Conservation (phyloP, 2,888 invertebrate species). For the Pycnomerus fuliginosus region DNA sequence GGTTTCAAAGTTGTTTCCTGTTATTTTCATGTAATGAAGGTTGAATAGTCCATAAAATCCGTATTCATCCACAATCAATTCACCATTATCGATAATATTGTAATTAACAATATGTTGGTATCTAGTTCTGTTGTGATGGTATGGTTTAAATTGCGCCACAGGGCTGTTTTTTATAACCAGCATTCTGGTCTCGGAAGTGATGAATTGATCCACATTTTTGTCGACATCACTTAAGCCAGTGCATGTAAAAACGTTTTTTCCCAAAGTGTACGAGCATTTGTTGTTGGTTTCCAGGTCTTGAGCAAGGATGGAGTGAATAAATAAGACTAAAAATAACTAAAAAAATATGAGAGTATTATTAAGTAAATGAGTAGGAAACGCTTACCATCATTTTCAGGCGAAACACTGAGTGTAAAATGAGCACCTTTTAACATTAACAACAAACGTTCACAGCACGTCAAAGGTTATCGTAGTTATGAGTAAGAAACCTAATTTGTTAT, state of each 20-base stretch:
- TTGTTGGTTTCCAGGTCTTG: constrained; percentile 9
- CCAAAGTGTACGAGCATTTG: constrained; percentile 5
- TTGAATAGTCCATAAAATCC: constrained; percentile 3
- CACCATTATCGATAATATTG: constrained; percentile 5
- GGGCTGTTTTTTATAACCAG: constrained; percentile 3
- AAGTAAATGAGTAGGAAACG: no score
- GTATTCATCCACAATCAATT: not conserved
- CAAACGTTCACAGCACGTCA: no score
- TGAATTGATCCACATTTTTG: constrained; percentile 2
- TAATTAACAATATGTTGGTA: constrained; percentile 5
- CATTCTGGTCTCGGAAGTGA: constrained; percentile 5
- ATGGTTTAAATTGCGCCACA: not conserved
- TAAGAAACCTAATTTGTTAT: no score
- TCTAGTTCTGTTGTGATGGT: not conserved
- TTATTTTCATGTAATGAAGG: constrained; percentile 1
- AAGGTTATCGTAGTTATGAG: no score
- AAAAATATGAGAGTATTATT: no score
- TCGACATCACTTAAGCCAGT: not conserved
- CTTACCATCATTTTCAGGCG: no score
- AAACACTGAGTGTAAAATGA: no score
- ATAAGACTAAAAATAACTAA: no score
- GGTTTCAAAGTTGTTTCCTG: not conserved
- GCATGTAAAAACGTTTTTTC: constrained; percentile 2
- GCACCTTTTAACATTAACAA: no score
- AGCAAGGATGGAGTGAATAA: no score